These are phyloP conservation scores for Cercopithecus mitis DNA, from an alignment of 2,797 vertebrate genomes.

Conservation along the genomic window DNA sequence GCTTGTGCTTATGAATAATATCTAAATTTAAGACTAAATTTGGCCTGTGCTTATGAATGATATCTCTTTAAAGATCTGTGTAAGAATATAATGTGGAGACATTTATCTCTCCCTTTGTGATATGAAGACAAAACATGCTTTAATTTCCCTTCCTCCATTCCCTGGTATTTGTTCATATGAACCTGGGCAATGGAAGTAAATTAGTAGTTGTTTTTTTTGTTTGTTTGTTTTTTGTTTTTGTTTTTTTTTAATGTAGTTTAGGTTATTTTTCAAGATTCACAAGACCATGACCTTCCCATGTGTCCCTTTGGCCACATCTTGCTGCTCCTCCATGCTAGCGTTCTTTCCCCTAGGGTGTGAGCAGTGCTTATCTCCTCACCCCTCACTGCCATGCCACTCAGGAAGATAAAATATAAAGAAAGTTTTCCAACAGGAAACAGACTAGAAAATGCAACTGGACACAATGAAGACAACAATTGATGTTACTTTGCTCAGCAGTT, in stretches of 20 bases:
- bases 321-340: rapidly evolving
- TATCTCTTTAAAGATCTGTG: not conserved
- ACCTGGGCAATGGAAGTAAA: not conserved
- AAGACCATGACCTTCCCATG: not conserved
- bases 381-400: not conserved
- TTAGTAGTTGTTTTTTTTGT: not conserved
- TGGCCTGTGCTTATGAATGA: not conserved
- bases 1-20: not conserved
- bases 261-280: not conserved
- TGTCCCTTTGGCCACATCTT: not conserved
- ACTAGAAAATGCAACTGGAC: not conserved
- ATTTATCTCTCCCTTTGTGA: not conserved
- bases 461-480: not conserved
- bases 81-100: not conserved
- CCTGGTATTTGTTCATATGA: not conserved
- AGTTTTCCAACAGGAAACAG: not conserved
- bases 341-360: not conserved
- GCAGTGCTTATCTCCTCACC: not conserved
- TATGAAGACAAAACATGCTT: not conserved
- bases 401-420: not conserved
- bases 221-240: not conserved
- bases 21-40: not conserved
- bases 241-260: not conserved
- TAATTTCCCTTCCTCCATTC: not conserved
- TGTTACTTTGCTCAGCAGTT: not conserved